Conservation (phyloP, 1,140 invertebrate genomes). For the Lamellibrachia luymesi region DNA sequence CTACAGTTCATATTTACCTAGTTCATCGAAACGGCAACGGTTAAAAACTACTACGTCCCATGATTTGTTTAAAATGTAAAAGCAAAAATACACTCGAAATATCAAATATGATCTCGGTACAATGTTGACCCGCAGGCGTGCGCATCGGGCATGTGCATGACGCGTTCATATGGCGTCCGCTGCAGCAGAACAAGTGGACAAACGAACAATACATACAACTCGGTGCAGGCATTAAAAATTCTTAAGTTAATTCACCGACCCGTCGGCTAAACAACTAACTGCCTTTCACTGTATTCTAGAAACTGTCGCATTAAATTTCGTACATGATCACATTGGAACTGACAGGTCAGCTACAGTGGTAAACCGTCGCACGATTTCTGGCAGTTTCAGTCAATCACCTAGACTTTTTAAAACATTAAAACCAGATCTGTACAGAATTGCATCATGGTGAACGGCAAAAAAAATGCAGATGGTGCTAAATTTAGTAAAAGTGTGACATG, state of each 20-base stretch:
- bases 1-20: background rate
- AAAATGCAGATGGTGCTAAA: background rate
- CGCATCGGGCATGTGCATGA: background rate
- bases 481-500: background rate
- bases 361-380: background rate
- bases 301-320: background rate
- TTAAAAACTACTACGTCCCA: background rate
- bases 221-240: background rate
- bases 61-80: constrained; percentile 6
- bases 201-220: background rate
- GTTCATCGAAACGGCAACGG: background rate
- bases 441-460: background rate
- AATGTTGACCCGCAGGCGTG: background rate
- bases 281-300: background rate
- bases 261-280: background rate
- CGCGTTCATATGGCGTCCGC: background rate
- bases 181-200: background rate
- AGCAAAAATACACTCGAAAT: background rate
- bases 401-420: background rate
- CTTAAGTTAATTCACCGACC: background rate
- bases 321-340: background rate
- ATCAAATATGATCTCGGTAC: constrained; percentile 5
- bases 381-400: background rate
- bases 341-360: background rate
- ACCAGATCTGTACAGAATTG: constrained; percentile 4